Base-by-base conservation (phyloP, 2,113 vertebrate species). In the Motacilla tschutschensis region DNA sequence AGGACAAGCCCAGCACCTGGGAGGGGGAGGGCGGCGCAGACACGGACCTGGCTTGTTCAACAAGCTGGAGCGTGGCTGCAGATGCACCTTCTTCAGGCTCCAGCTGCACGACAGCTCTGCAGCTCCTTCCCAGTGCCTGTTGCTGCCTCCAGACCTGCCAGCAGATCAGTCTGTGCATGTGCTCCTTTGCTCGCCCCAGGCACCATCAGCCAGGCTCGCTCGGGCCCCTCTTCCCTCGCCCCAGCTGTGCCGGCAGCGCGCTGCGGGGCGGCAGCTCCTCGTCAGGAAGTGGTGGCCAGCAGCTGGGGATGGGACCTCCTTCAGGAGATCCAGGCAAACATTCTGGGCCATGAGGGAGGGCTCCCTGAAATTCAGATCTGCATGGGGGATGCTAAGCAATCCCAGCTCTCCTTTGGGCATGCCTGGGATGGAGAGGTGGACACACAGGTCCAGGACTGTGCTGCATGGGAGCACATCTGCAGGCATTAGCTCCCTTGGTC, bases 231-330 rank as follows among this genome's bases (percentile, higher is more conserved):
- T 20, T 17, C 28, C 46, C 62, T 20, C 19, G n/a, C 20, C n/a
- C 24, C 70, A 41, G 54, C 74, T 36, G 19, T 6, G 1, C 35
- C 0, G 1, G 41, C 53, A 50, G 33, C 0, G 0, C 0, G 1
- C 55, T 50, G 40, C 40, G n/a, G n/a, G 38, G 26, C 0, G 1
- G 40, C 57, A 71, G 70, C 33, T 63, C 53, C 69, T 80, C 0
- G 0, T 15, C 12, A 33, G 31, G 10, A 35, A 55, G 31, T 1
- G 0, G 15, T 31, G 28, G 36, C 5, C 17, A 64, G 77, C 36
- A 71, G 57, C n/a, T 28, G 48, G 40, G 50, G 31, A 24, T 31
- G 29, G 6, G 16, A 75, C 10, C 20, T 43, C 46, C 36, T 84
- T n/a, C 70, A 35, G 70, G 38, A 43, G 28, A 60, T 41, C 62